Conservation (phyloP, 2,888 invertebrate genomes). For the Spialia ferax region DNA sequence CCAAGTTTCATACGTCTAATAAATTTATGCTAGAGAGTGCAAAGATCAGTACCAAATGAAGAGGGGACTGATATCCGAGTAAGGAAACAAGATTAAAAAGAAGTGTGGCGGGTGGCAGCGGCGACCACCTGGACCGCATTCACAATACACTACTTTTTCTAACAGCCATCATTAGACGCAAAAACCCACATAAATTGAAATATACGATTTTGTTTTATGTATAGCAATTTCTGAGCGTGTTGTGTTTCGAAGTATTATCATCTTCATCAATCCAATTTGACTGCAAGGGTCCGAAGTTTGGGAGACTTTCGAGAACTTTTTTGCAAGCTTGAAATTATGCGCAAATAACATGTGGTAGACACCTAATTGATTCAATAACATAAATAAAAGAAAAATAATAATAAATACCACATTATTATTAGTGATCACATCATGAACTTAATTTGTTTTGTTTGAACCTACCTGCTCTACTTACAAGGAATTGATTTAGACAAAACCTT, state of each 20-base stretch:
- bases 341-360: no score
- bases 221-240: not conserved
- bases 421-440: no score
- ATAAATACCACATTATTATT: no score
- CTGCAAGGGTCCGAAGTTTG: no score
- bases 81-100: conserved; percentile 50
- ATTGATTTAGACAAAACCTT: conserved; percentile 15
- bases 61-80: conserved; percentile 37
- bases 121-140: conserved; percentile 65
- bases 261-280: not conserved
- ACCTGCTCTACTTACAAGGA: no score
- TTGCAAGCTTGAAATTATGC: not conserved
- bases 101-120: conserved; percentile 49
- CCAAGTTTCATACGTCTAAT: conserved; percentile 6
- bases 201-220: conserved; percentile 12
- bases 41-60: conserved; percentile 35
- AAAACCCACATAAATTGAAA: conserved; percentile 35
- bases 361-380: no score
- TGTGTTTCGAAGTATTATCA: not conserved
- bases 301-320: not conserved
- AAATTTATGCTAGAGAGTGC: conserved; percentile 27
- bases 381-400: no score
- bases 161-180: conserved; percentile 28
- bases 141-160: conserved; percentile 44
- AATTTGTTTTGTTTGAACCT: no score